phyloP scores from a whole-genome alignment of 2,797 vertebrate genomes.

The Acanthiza pusilla region DNA sequence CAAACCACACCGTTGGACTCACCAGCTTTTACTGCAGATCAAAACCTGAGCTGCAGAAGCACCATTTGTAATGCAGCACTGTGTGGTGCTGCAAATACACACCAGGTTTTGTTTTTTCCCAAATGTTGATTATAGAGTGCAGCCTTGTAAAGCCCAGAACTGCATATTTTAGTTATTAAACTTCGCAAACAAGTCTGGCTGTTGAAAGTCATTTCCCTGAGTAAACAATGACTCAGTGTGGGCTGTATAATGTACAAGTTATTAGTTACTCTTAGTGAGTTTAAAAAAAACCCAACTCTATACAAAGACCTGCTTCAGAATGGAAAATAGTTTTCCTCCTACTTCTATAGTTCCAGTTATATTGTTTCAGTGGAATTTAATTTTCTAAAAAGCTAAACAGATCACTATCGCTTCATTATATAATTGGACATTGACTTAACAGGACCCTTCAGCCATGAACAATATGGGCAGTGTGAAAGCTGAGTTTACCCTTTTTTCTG shows the following conservation, averaged over 20 bases:
- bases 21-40: neutral
- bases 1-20: neutral
- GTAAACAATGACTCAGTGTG: conserved; percentile 55
- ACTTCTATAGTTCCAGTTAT: neutral
- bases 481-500: neutral
- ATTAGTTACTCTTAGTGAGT: conserved; percentile 43
- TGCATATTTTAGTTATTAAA: conserved; percentile 44
- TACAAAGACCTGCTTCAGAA: conserved; percentile 43
- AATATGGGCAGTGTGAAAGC: neutral
- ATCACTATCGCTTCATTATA: conserved; percentile 8
- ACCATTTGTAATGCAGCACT: neutral
- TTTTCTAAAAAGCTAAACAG: conserved; percentile 45
- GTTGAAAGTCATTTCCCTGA: conserved; percentile 44
- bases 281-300: conserved; percentile 22
- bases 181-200: conserved; percentile 46
- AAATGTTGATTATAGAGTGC: neutral
- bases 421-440: conserved; percentile 5
- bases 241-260: conserved; percentile 30
- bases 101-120: neutral
- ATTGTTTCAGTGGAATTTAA: conserved; percentile 29
- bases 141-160: conserved; percentile 1
- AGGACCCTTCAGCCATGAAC: neutral
- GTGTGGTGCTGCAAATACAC: neutral
- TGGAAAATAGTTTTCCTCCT: conserved; percentile 49
- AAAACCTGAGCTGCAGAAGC: neutral